These are phyloP conservation scores for Rissa tridactyla DNA, from an alignment of 2,113 vertebrate genomes.

Conservation along the genomic window DNA sequence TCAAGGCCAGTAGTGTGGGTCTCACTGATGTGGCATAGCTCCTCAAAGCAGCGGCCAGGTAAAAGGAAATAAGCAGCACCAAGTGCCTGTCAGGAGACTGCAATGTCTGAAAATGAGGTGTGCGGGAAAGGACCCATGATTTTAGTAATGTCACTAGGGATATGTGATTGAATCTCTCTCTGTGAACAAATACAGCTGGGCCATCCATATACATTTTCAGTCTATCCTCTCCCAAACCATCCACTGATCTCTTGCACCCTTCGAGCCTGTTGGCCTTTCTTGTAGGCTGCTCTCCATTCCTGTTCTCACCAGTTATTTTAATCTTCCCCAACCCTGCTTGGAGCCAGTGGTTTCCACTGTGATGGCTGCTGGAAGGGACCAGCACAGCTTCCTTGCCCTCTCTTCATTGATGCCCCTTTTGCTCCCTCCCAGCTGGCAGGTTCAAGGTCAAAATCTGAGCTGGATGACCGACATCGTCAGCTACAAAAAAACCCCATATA, in stretches of 20 bases:
- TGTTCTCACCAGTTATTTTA: background rate
- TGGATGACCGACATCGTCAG: background rate
- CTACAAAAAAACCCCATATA: background rate
- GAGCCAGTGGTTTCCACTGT: background rate
- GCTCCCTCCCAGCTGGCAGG: background rate
- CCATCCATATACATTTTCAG: background rate
- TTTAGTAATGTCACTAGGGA: background rate
- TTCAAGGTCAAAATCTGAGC: background rate
- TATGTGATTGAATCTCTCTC: background rate
- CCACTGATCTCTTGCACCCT: background rate
- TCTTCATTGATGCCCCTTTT: background rate
- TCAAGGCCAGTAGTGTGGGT: background rate
- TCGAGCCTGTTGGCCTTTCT: background rate
- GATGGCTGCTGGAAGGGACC: background rate
- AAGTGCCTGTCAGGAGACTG: background rate
- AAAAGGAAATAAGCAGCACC: background rate
- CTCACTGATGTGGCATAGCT: background rate
- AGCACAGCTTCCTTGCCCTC: background rate
- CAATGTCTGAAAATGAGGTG: background rate
- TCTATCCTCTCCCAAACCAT: background rate
- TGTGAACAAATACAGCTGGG: background rate
- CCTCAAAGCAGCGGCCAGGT: background rate
- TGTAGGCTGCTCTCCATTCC: background rate
- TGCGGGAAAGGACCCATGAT: accelerated
- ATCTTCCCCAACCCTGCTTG: background rate